These are phyloP conservation scores for Berghia stephanieae DNA, from an alignment of 1,140 invertebrate genomes.

Conservation along the genomic window DNA sequence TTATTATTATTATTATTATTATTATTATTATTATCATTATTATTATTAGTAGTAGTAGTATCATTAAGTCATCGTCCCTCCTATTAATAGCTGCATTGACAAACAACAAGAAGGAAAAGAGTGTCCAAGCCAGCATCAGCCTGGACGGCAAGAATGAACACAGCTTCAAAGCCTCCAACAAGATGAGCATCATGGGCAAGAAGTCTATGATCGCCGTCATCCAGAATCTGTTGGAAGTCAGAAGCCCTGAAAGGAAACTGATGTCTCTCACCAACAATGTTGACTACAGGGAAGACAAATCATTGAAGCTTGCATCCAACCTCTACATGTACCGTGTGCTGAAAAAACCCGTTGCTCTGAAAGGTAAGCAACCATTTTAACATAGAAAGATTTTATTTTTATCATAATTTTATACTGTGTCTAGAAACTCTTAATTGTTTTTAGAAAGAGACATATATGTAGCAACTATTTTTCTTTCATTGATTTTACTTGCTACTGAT, in stretches of 20 bases:
- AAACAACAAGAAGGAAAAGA: slow-evolving; percentile 40
- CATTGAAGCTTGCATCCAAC: not conserved
- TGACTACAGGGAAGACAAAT: slow-evolving; percentile 30
- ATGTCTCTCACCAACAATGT: slow-evolving; percentile 25
- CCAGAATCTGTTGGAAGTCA: slow-evolving; percentile 15
- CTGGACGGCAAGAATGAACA: slow-evolving; percentile 40
- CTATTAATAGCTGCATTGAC: slow-evolving; percentile 38
- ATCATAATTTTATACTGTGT: not conserved
- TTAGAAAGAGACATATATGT: no score
- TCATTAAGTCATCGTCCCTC: not conserved
- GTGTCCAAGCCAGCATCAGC: slow-evolving; percentile 35
- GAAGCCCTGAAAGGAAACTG: slow-evolving; percentile 8
- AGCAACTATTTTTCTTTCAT: no score
- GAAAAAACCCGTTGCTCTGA: slow-evolving; percentile 29
- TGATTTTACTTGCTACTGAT: not conserved
- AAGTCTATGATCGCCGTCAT: slow-evolving; percentile 14
- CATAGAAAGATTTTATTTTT: not conserved
- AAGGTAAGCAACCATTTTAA: slow-evolving; percentile 30
- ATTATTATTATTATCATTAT: no score
- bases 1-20: no score
- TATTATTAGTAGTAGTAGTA: no score
- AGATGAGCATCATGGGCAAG: not conserved
- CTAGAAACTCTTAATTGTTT: no score
- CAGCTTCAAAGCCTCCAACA: slow-evolving; percentile 30
- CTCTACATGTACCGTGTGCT: slow-evolving; percentile 21